phyloP scores from a whole-genome alignment of 64 coral and sea anemone species.

The Cladopsammia gracilis region DNA sequence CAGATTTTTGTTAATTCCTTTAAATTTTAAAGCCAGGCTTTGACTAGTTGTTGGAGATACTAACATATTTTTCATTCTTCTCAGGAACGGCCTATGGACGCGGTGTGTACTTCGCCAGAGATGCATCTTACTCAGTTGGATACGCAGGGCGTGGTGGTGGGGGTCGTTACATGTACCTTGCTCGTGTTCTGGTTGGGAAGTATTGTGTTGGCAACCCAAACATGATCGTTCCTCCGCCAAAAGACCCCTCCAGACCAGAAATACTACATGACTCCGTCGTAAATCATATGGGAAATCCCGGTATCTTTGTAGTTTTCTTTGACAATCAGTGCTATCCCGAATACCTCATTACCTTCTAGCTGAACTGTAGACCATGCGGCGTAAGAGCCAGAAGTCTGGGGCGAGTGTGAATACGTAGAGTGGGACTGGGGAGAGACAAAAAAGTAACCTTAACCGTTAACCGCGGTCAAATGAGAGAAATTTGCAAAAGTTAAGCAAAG shows the following conservation, averaged over 20 bases:
- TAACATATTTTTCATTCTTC: neutral
- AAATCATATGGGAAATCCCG: neutral
- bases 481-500: too few species aligned
- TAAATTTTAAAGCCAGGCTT: too few species aligned
- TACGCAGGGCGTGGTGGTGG: neutral
- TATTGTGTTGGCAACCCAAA: neutral
- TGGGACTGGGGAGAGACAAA: too few species aligned
- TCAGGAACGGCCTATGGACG: neutral
- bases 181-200: conserved; percentile 15
- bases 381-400: too few species aligned
- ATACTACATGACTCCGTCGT: conserved; percentile 27
- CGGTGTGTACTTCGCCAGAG: conserved; percentile 27
- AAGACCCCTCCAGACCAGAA: neutral
- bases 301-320: neutral
- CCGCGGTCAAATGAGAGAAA: too few species aligned
- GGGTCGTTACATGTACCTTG: conserved; percentile 19
- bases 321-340: conserved; percentile 6
- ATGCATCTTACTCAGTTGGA: neutral
- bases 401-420: too few species aligned
- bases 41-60: too few species aligned
- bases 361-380: too few species aligned
- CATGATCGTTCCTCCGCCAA: conserved; percentile 8
- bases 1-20: too few species aligned
- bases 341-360: neutral
- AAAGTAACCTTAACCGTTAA: too few species aligned